Percentiles rank a stretch among this genome's conserved stretches.
Conservation (phyloP, 2,797 vertebrate species). For the Siniperca scherzeri region DNA sequence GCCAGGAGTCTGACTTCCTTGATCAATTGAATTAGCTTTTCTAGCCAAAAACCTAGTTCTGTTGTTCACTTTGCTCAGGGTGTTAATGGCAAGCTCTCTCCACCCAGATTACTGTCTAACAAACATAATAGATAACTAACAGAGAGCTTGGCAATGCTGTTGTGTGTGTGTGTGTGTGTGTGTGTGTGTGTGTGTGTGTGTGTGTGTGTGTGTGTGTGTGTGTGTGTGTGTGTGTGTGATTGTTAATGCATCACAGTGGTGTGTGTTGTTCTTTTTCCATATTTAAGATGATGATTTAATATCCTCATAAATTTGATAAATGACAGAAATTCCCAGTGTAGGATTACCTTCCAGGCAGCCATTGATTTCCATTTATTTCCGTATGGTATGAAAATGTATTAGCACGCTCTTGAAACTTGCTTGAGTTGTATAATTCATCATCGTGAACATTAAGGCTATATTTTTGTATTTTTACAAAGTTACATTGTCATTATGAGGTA, state of each 20-base stretch:
- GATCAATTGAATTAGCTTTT: slow-evolving; percentile 36
- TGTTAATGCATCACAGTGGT: slow-evolving; percentile 2
- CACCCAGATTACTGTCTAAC: slow-evolving; percentile 6
- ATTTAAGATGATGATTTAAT: background rate
- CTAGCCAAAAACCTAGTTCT: slow-evolving; percentile 21
- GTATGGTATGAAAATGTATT: slow-evolving; percentile 4
- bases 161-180: background rate
- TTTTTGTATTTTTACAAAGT: background rate
- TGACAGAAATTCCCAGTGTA: background rate
- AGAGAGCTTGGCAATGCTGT: background rate
- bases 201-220: too few species aligned
- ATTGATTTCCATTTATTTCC: slow-evolving; percentile 17
- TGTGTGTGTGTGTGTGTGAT: background rate
- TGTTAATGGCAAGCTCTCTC: background rate
- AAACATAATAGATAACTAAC: background rate
- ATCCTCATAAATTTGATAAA: slow-evolving; percentile 4
- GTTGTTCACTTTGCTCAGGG: background rate
- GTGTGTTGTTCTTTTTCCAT: background rate
- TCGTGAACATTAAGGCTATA: background rate
- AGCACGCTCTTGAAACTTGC: background rate
- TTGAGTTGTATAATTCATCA: background rate
- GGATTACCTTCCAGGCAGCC: background rate
- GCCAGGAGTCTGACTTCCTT: background rate
- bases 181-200: background rate
- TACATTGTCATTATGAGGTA: background rate